Conservation (phyloP, 2,888 invertebrate species). For the Nymphalis polychloros region DNA sequence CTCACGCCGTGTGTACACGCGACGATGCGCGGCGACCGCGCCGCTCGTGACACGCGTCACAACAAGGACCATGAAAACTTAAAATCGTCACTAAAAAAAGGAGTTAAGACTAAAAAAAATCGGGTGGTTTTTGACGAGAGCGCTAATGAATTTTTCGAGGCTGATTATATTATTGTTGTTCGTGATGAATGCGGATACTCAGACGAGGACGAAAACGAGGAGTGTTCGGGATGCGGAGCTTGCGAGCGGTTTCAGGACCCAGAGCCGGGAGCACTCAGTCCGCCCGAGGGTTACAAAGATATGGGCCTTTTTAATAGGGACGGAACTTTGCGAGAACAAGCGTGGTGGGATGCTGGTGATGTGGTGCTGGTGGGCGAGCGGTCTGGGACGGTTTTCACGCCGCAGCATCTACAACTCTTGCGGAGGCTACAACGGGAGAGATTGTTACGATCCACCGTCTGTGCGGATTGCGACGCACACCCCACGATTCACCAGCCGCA, state of each 20-base stretch:
- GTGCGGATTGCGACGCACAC: slow-evolving; percentile 77
- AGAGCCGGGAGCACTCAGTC: slow-evolving; percentile 92
- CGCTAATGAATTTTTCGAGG: slow-evolving; percentile 94
- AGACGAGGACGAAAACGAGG: slow-evolving; percentile 90
- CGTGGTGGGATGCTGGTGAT: slow-evolving; percentile 82
- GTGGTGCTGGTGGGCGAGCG: slow-evolving; percentile 81
- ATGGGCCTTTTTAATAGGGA: slow-evolving; percentile 85
- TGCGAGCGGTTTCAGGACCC: slow-evolving; percentile 85
- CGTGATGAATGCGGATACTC: slow-evolving; percentile 92
- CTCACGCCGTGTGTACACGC: slow-evolving; percentile 65
- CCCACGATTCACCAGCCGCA: slow-evolving; percentile 73
- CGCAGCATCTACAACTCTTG: slow-evolving; percentile 85
- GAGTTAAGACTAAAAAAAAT: slow-evolving; percentile 86
- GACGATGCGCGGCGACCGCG: slow-evolving; percentile 79
- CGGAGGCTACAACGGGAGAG: slow-evolving; percentile 84
- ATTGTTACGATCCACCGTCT: slow-evolving; percentile 79
- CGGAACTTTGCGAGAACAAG: slow-evolving; percentile 80
- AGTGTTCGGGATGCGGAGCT: slow-evolving; percentile 83
- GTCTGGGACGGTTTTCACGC: slow-evolving; percentile 83
- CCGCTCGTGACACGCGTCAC: slow-evolving; percentile 78
- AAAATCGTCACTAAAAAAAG: slow-evolving; percentile 89
- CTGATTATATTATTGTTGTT: slow-evolving; percentile 94
- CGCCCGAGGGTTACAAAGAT: slow-evolving; percentile 95
- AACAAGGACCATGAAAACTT: slow-evolving; percentile 84
- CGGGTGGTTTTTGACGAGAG: slow-evolving; percentile 94